Evolutionary conservation across 2,888 invertebrate genomes (phyloP), one percentile per base, ranked within the genome.

Genomic region (Catocala fraxini): DNA sequence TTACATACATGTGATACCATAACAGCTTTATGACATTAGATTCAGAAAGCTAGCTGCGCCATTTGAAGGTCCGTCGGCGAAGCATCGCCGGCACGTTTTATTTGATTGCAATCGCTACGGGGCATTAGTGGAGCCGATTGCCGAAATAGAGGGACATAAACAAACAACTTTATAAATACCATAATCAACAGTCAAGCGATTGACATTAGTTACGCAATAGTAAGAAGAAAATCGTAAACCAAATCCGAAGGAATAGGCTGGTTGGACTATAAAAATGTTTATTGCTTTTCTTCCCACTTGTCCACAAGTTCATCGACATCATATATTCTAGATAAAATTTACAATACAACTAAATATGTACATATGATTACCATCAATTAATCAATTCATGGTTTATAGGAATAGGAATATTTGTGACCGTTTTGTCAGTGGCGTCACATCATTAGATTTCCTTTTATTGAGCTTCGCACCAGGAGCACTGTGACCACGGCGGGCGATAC

Each of bases 241-340:
- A 80, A 85, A 85, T 80, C 76, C 75, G 76, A 78, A 84, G 81
- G 82, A 85, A 78, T 86, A 85, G 77, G 81, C 83, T 82, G 82
- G 84, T 85, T 78, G 80, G 80, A 80, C 87, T 83, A 90, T 91
- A 91, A 92, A 89, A 89, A 85, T 77, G 73, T 90, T 91, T 91
- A 92, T 91, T 80, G 83, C 90, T 87, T 89, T 88, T 89, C 90
- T 90, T 91, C 89, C 89, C 89, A 90, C 88, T 90, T 88, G 81
- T 80, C 79, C 81, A 70, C 67, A 77, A 84, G 90, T 87, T 90
- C 88, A 77, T 75, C 76, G 83, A 87, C 85, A 88, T 84, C 86
- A 86, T 90, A 87, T 89, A 88, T 89, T 88, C 84, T 82, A 80
- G 78, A 83, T 84, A 81, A 77, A 86, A 89, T 90, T 87, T 88